These are phyloP conservation scores for Caenorhabditis sp. DNA, from an alignment of 2,888 invertebrate species.

Conservation along the genomic window DNA sequence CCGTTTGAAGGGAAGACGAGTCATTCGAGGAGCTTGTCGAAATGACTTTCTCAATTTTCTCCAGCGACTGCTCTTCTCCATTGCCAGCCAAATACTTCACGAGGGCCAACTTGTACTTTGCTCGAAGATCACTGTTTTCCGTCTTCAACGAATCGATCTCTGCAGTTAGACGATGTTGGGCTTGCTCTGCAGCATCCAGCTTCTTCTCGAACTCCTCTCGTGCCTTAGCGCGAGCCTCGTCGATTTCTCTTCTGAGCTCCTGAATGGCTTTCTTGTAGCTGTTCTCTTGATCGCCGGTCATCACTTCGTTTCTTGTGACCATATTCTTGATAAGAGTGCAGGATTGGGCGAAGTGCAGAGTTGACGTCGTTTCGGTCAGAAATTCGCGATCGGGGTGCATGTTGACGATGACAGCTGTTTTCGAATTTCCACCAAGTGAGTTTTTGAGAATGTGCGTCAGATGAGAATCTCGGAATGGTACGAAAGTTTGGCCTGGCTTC, in stretches of 20 bases:
- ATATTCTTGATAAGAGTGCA: conserved; percentile 84
- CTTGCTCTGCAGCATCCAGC: conserved; percentile 14
- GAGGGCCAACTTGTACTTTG: conserved; percentile 33
- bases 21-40: not conserved
- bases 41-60: conserved; percentile 2
- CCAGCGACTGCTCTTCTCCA: not conserved
- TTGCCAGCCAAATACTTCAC: conserved; percentile 20
- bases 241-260: conserved; percentile 75
- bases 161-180: not conserved
- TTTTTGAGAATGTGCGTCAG: conserved; percentile 84
- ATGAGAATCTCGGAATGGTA: conserved; percentile 84
- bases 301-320: conserved; percentile 84
- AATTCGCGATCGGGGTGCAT: conserved; percentile 84
- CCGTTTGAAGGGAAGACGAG: not conserved
- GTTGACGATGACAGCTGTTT: conserved; percentile 84
- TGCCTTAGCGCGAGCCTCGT: conserved; percentile 25
- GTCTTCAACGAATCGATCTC: conserved; percentile 19
- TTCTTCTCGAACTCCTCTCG: conserved; percentile 22
- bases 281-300: conserved; percentile 83
- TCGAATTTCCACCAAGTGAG: conserved; percentile 85
- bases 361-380: conserved; percentile 84
- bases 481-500: conserved; percentile 79
- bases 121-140: conserved; percentile 41
- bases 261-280: conserved; percentile 83
- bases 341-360: conserved; percentile 84